Conservation (phyloP, 1,140 invertebrate species). For the Drosophila cardini region DNA sequence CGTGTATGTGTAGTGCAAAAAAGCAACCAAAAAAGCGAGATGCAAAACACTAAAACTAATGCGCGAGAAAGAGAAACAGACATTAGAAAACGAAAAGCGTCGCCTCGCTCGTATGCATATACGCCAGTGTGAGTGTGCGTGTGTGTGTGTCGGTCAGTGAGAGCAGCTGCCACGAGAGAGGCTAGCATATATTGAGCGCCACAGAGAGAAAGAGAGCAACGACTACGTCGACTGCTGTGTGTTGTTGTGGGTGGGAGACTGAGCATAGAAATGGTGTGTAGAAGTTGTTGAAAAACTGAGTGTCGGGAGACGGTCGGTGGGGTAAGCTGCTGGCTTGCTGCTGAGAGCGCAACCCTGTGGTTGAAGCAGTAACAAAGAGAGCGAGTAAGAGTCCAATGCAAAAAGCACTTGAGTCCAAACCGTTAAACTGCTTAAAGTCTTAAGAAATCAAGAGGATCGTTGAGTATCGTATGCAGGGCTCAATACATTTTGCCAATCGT, state of each 20-base stretch:
- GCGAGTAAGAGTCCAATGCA: background rate
- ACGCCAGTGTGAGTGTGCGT: background rate
- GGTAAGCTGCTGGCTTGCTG: background rate
- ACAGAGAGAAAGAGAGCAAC: constrained; percentile 30
- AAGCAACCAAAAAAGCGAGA: constrained; percentile 84
- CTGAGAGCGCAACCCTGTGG: constrained; percentile 6
- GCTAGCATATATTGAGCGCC: constrained; percentile 41
- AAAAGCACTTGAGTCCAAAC: background rate
- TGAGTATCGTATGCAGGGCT: constrained; percentile 20
- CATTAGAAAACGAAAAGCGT: constrained; percentile 80
- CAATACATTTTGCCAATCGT: background rate
- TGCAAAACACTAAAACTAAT: constrained; percentile 84
- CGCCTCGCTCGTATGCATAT: constrained; percentile 31
- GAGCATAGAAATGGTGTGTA: constrained; percentile 20
- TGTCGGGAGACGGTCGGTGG: background rate
- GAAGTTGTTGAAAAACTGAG: constrained; percentile 1
- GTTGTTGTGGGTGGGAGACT: constrained; percentile 20
- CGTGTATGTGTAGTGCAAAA: constrained; percentile 56
- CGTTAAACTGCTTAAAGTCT: constrained; percentile 15
- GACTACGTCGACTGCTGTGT: constrained; percentile 10
- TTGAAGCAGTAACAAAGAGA: background rate
- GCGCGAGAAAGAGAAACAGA: constrained; percentile 83
- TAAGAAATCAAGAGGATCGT: constrained; percentile 33
- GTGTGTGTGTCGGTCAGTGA: constrained; percentile 52
- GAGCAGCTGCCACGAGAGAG: constrained; percentile 51